Conservation (phyloP, 2,797 vertebrate genomes). For the Ptychadena robeensis region DNA sequence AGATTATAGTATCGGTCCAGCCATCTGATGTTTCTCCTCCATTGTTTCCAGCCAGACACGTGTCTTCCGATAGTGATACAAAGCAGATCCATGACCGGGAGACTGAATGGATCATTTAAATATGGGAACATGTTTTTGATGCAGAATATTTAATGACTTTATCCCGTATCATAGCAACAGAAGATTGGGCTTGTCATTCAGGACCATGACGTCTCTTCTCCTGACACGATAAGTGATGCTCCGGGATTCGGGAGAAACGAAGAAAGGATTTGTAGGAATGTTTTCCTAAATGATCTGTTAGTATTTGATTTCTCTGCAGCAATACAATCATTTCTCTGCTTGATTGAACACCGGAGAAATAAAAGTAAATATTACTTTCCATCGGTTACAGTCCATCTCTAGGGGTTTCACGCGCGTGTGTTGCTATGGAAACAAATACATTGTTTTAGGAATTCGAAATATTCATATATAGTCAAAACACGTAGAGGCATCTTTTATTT, state of each 20-base stretch:
- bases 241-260: too few relatives aligned
- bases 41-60: background rate
- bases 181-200: constrained; percentile 45
- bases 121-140: constrained; percentile 24
- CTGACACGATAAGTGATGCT: constrained; percentile 28
- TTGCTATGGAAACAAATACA: constrained; percentile 54
- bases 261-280: constrained; percentile 25
- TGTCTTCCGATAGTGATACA: background rate
- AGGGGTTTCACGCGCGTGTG: constrained; percentile 27
- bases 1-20: background rate
- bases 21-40: background rate
- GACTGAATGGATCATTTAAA: background rate
- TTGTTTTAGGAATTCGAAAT: constrained; percentile 41
- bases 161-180: constrained; percentile 52
- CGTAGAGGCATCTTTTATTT: background rate
- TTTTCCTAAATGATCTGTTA: constrained; percentile 27
- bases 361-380: background rate
- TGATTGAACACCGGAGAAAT: constrained; percentile 27
- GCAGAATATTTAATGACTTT: constrained; percentile 36
- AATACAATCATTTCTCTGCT: constrained; percentile 48
- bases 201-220: constrained; percentile 15
- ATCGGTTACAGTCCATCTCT: constrained; percentile 18
- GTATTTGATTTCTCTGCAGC: constrained; percentile 18
- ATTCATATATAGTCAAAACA: background rate
- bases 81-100: background rate